phyloP scores from a whole-genome alignment of 2,797 vertebrate species.

The Typhlichthys eigenmanni region DNA sequence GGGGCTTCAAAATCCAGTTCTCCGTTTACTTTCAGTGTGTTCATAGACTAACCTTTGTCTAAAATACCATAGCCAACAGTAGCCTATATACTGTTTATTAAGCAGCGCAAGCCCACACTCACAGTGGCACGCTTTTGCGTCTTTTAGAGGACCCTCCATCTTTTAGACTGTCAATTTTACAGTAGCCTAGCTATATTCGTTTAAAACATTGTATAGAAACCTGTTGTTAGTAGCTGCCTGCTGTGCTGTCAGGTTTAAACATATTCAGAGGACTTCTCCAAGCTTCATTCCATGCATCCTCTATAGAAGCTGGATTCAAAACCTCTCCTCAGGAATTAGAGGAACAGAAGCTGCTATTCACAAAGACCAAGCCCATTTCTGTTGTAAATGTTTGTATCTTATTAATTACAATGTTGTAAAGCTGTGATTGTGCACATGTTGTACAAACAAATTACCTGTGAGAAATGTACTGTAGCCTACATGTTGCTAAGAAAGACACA shows the following conservation, averaged over 20 bases:
- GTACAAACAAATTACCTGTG: too few relatives aligned
- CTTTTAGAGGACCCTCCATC: too few relatives aligned
- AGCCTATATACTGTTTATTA: too few relatives aligned
- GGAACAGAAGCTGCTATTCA: constrained; percentile 58
- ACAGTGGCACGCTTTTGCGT: too few relatives aligned
- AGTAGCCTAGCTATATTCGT: neutral
- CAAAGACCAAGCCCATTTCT: constrained; percentile 19
- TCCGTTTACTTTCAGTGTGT: too few relatives aligned
- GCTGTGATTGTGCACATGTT: constrained; percentile 2
- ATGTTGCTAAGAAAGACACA: neutral
- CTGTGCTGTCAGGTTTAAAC: constrained; percentile 12
- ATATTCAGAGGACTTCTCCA: constrained; percentile 5
- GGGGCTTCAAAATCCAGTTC: too few relatives aligned
- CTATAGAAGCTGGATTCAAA: constrained; percentile 34
- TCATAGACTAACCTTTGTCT: too few relatives aligned
- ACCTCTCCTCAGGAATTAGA: constrained; percentile 31
- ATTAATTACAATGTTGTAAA: constrained; percentile 16
- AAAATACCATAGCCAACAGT: too few relatives aligned
- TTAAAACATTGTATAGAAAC: constrained; percentile 17
- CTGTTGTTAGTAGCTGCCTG: constrained; percentile 26
- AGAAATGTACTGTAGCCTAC: too few relatives aligned
- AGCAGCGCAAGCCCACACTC: too few relatives aligned
- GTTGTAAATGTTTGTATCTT: constrained; percentile 21
- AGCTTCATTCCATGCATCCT: constrained; percentile 20
- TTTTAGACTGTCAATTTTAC: too few relatives aligned